These are phyloP conservation scores for Dusona sp. DNA, from an alignment of 2,888 invertebrate genomes.

Conservation along the genomic window DNA sequence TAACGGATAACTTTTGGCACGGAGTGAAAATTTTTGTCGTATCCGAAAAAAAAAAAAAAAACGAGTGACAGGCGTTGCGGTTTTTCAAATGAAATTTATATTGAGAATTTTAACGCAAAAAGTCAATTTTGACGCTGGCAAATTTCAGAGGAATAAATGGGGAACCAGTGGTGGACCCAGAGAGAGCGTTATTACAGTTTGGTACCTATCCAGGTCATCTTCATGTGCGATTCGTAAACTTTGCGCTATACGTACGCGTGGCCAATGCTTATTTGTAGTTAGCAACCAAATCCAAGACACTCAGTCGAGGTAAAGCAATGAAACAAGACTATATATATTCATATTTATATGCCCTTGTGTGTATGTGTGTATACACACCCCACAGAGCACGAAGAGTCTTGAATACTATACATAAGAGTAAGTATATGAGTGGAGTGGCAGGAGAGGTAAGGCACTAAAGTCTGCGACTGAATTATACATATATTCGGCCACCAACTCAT, in stretches of 20 bases:
- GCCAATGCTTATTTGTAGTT: slow-evolving; percentile 46
- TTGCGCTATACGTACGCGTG: slow-evolving; percentile 47
- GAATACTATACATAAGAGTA: slow-evolving; percentile 10
- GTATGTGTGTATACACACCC: background rate
- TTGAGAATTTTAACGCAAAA: background rate
- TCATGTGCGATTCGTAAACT: slow-evolving; percentile 62
- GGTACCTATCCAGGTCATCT: slow-evolving; percentile 83
- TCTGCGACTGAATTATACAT: slow-evolving; percentile 29
- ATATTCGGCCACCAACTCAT: slow-evolving; percentile 75
- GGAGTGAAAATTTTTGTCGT: slow-evolving; percentile 71
- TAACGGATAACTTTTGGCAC: slow-evolving; percentile 72
- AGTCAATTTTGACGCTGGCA: background rate
- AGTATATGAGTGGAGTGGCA: slow-evolving; percentile 10
- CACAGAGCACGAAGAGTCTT: background rate
- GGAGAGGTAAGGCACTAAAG: slow-evolving; percentile 26
- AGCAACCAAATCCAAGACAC: slow-evolving; percentile 53
- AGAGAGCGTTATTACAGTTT: slow-evolving; percentile 71
- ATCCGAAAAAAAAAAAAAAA: background rate
- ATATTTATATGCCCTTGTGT: slow-evolving; percentile 7
- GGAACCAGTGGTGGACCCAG: slow-evolving; percentile 60
- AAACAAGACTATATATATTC: slow-evolving; percentile 23
- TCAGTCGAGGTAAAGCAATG: slow-evolving; percentile 45
- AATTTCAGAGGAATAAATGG: slow-evolving; percentile 43
- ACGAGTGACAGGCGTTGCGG: background rate
- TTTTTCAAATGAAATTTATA: background rate